Base-by-base conservation (phyloP, 2,797 vertebrate genomes). In the Smutsia gigantea region DNA sequence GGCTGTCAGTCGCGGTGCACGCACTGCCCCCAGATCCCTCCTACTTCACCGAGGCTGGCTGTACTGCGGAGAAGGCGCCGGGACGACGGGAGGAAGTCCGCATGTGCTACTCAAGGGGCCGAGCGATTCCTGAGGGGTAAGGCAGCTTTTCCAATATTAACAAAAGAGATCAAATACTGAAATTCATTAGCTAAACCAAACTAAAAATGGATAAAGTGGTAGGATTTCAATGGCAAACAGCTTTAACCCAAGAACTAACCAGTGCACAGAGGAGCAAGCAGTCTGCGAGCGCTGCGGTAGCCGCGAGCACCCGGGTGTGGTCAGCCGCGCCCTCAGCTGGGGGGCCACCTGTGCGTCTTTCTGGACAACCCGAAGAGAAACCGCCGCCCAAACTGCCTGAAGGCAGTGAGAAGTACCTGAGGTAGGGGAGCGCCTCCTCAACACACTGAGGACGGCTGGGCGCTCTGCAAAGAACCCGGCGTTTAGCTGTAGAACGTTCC, bases 121-220 rank as follows among this genome's bases (percentile, higher is more conserved):
- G 18, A 19, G 12, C 29, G 25, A 69, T 27, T 71, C 25, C 34
- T 64, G 25, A 86, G 25, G 74, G 1, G 37, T 51, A 37, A 59
- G 29, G 13, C 6, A 21, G 82, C 34, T 19, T 51, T 55, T 42
- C 71, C 71, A 78, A 5, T 37, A 61, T 53, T 78, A 84, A 71
- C 78, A 88, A 85, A 13, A 25, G 19, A 74, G 19, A 84, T 59
- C 6, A 18, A 69, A 66, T 61, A 72, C 55, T 29, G 78, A 87
- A 66, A 25, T 39, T 10, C 25, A n/a, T n/a, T 72, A 57, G 34
- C 31, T 59, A 74, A 91, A 61, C 19, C 2, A 53, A 87, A 79
- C n/a, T 37, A 42, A 68, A 79, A 61, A 71, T 71, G 3, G 10
- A 92, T 81, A 77, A 92, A 69, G 71, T 79, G 46, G 12, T 53